A percentile compares a stretch with the other conserved stretches of the same genome.
Conservation (phyloP, 2,797 vertebrate genomes). For the Oryzias dopingdopingensis region DNA sequence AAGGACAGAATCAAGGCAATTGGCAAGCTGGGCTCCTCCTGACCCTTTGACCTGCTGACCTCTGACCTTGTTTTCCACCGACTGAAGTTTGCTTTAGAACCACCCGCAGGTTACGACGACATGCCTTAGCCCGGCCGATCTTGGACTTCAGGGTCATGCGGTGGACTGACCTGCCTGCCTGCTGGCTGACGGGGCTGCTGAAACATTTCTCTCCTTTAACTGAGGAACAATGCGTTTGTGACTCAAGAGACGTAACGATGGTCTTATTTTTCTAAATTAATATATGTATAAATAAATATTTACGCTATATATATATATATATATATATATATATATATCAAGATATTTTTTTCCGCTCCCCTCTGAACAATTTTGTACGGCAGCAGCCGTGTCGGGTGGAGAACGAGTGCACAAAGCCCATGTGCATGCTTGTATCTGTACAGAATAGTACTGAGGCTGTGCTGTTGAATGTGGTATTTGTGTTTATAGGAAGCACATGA, state of each 20-base stretch:
- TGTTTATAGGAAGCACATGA: conserved; percentile 82
- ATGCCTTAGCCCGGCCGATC: conserved; percentile 61
- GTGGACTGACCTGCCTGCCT: conserved; percentile 51
- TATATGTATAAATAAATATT: conserved; percentile 75
- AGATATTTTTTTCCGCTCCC: conserved; percentile 59
- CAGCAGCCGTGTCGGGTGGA: conserved; percentile 11
- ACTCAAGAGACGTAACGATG: conserved; percentile 67
- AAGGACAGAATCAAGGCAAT: conserved; percentile 79
- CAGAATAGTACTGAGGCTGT: conserved; percentile 85
- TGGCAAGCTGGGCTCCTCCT: conserved; percentile 61
- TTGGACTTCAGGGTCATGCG: not conserved
- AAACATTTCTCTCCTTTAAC: conserved; percentile 54
- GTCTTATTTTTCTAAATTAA: conserved; percentile 82
- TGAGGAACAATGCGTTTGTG: conserved; percentile 55
- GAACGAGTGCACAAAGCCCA: conserved; percentile 61
- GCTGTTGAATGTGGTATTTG: conserved; percentile 89
- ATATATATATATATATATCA: conserved; percentile 30
- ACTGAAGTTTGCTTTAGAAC: conserved; percentile 57
- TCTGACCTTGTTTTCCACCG: conserved; percentile 33
- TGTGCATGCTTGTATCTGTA: conserved; percentile 76
- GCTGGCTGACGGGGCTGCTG: conserved; percentile 42
- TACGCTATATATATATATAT: conserved; percentile 32
- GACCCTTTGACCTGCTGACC: conserved; percentile 46
- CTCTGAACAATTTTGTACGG: conserved; percentile 53
- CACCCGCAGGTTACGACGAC: conserved; percentile 43